Base-by-base conservation (phyloP, 1,140 invertebrate species). In the Formica exsecta region DNA sequence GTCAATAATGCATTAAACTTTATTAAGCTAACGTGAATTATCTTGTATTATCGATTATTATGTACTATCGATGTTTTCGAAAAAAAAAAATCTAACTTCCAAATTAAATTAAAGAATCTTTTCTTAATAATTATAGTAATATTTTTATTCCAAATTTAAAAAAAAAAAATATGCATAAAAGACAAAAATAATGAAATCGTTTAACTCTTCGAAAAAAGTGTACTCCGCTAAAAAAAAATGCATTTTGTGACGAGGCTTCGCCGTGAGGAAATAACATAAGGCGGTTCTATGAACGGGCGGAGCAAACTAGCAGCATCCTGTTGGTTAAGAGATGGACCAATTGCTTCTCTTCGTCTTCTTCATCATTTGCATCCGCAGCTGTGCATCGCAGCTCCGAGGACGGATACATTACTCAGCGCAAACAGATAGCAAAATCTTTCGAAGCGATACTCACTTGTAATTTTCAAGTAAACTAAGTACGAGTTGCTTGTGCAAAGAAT, bases 301-400 rank as follows among this genome's bases (percentile, higher is more conserved):
- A 81, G 89, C 89, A n/a, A 80, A 6, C 4, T 1, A 57, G 13
- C 66, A 66, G 48, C 75, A 5, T 71, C 76, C 57, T 54, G 90
- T 91, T 91, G 89, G 89, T 41, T 48, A 79, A 87, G 85, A 88
- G 59, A 59, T 54, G 74, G 75, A 86, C 87, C 90, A 87, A 89
- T 90, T 70, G 76, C 66, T 75, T 68, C 73, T 16, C 57, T 48
- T 16, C 32, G 16, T 74, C 73, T 91, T 91, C 77, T 65, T 71
- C 62, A 22, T 81, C 57, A 29, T 48, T 25, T 66, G 22, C 79
- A 62, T 87, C 38, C 29, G 57, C 64, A 64, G 29, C 25, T 36
- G 29, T 62, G 76, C 41, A 73, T 54, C 41, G 59, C 32, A 64
- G 66, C 75, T 62, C n/a, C 64, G 48, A 87, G 59, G 79, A 81